Base-by-base conservation (phyloP, 2,888 invertebrate species). In the Alloscopus bannaensis region DNA sequence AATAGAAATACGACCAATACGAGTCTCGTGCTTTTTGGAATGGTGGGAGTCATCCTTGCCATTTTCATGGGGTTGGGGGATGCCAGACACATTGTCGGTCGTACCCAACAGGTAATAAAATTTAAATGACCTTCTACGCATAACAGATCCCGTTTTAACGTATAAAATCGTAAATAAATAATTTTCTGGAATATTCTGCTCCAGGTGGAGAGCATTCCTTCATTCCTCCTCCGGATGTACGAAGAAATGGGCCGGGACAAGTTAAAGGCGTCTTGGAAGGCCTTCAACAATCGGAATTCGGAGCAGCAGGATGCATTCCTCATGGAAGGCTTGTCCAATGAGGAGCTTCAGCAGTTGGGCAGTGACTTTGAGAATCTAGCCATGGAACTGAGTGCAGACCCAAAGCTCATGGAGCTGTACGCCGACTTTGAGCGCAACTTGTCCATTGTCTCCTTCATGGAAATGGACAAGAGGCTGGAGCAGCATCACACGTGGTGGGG, bases 261-360 rank as follows among this genome's bases (percentile, higher is more conserved):
- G 20, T 80, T 80, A 22, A 50, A 68, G n/a, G 8, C 40, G 11
- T 62, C 62, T 18, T 80, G 80, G 80, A 80, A 80, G 20, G 80
- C 66, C 3, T 80, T 80, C 55, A 79, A 79, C 50, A 65, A 45
- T 36, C 72, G 80, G 0, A 80, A 72, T 20, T 42, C 80, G 50
- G 80, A 80, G 16, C 72, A 68, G 26, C 80, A 80, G 31, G 80
- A 80, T 20, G 80, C 72, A 20, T 80, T 80, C 26, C 68, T 80
- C 1, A 72, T 80, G 72, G 59, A 65, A 29, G 80, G 70, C 52
- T 31, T 80, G 1, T 73, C 72, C n/a, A 68, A 80, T 13, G 50
- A 68, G 13, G 80, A 80, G n/a, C 50, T 80, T 26, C 45, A 42
- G 1, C 80, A 80, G 29, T 57, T 80, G 0, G 73, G 73, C 16